Conservation (phyloP, 2,797 vertebrate genomes). For the Acanthis flammea region DNA sequence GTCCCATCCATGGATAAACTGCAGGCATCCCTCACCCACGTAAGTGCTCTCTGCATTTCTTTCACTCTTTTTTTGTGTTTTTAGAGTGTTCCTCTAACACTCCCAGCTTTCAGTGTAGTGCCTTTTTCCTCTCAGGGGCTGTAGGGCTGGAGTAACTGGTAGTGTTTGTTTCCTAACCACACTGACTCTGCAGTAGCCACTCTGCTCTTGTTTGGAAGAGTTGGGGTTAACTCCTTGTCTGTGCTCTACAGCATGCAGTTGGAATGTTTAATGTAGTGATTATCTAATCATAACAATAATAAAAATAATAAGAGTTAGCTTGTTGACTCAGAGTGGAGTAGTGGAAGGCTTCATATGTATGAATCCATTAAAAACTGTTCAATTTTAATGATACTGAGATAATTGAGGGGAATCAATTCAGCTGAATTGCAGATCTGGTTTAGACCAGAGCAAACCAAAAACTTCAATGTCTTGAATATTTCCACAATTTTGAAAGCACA, state of each 20-base stretch:
- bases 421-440: not conserved
- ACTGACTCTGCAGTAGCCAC: slow-evolving; percentile 67
- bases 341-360: slow-evolving; percentile 1
- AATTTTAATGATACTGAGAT: not conserved
- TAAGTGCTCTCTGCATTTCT: slow-evolving; percentile 82
- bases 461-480: not conserved
- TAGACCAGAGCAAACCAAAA: not conserved
- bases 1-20: slow-evolving; percentile 85
- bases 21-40: slow-evolving; percentile 88
- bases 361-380: not conserved
- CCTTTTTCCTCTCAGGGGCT: slow-evolving; percentile 18
- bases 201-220: slow-evolving; percentile 27
- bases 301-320: not conserved
- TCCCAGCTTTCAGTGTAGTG: slow-evolving; percentile 61
- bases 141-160: slow-evolving; percentile 48
- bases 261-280: slow-evolving; percentile 11
- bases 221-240: slow-evolving; percentile 33
- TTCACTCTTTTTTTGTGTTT: slow-evolving; percentile 35
- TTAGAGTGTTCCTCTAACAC: slow-evolving; percentile 62
- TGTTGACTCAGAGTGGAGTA: not conserved
- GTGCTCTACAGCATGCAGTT: slow-evolving; percentile 66
- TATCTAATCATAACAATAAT: not conserved
- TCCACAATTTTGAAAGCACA: not conserved
- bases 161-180: slow-evolving; percentile 61
- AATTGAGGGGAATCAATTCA: not conserved